A percentile compares a stretch with the other conserved stretches of the same genome.
Evolutionary conservation across 64 coral and sea anemone species (phyloP).

Genomic region (Dendronephthya gigantea): DNA sequence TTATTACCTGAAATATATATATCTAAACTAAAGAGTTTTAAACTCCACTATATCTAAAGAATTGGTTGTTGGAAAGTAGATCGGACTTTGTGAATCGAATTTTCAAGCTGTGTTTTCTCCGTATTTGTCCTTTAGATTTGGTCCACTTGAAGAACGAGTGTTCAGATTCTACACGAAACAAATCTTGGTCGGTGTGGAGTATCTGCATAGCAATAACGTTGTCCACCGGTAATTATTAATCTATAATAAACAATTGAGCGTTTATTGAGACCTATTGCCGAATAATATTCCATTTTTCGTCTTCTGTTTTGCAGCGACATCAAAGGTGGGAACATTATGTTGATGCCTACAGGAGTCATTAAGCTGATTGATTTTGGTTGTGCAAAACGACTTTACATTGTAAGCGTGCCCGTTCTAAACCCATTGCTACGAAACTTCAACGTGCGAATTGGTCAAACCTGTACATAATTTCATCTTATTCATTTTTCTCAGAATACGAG

Average conservation of each 20-base stretch:
- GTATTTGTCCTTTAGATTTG: conserved; percentile 59
- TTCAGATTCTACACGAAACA: conserved; percentile 80
- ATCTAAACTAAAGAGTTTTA: no score
- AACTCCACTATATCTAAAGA: no score
- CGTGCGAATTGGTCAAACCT: no score
- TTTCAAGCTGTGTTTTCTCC: no score
- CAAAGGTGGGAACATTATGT: conserved; percentile 86
- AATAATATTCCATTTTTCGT: background rate
- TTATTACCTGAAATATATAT: no score
- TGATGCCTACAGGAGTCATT: conserved; percentile 75
- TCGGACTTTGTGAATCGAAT: no score
- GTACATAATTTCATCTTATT: no score
- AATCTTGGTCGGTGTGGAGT: conserved; percentile 67
- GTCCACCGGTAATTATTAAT: conserved; percentile 71
- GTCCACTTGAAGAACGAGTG: conserved; percentile 64
- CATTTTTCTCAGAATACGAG: conserved; percentile 56
- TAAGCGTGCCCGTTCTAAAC: conserved; percentile 16
- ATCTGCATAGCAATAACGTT: conserved; percentile 87
- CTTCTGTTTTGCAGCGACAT: conserved; percentile 51
- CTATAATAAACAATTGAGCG: background rate
- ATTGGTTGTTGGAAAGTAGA: no score
- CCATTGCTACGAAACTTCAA: background rate
- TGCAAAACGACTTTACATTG: conserved; percentile 90
- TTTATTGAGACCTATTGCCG: no score
- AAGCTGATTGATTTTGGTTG: conserved; percentile 98